Evolutionary conservation across 2,113 vertebrate species (phyloP).

Genomic region (Ailurus styani): DNA sequence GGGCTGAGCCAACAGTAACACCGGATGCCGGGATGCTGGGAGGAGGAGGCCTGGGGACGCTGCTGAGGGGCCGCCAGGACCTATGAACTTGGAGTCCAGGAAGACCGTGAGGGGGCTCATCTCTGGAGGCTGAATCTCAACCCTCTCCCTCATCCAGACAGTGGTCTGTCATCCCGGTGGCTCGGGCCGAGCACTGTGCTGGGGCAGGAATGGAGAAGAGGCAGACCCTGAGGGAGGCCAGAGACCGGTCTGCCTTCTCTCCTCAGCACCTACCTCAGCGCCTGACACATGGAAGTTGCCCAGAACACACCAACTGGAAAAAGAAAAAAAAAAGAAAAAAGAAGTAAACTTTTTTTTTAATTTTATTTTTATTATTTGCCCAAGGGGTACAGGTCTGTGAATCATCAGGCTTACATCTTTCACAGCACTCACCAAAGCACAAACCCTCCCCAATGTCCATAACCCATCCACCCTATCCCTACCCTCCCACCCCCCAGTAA

Average conservation of each 20-base stretch:
- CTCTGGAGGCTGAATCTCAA: neutral
- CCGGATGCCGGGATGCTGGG: neutral
- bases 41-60: constrained; percentile 19
- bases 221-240: neutral
- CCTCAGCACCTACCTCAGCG: neutral
- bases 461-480: too few species aligned
- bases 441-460: too few species aligned
- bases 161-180: rapidly evolving
- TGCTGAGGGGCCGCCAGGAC: neutral
- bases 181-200: neutral
- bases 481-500: too few species aligned
- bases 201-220: neutral
- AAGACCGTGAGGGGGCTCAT: neutral
- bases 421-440: too few species aligned
- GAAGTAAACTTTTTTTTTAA: too few species aligned
- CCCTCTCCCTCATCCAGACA: neutral
- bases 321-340: neutral
- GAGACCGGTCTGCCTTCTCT: neutral
- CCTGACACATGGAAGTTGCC: neutral
- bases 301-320: neutral
- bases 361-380: too few species aligned
- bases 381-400: too few species aligned
- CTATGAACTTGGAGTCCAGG: neutral
- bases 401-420: too few species aligned
- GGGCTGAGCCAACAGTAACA: constrained; percentile 72